A percentile compares a stretch with the other conserved stretches of the same genome.
These are phyloP conservation scores for Sebastiscus tertius DNA, from an alignment of 2,797 vertebrate species.

Conservation along the genomic window DNA sequence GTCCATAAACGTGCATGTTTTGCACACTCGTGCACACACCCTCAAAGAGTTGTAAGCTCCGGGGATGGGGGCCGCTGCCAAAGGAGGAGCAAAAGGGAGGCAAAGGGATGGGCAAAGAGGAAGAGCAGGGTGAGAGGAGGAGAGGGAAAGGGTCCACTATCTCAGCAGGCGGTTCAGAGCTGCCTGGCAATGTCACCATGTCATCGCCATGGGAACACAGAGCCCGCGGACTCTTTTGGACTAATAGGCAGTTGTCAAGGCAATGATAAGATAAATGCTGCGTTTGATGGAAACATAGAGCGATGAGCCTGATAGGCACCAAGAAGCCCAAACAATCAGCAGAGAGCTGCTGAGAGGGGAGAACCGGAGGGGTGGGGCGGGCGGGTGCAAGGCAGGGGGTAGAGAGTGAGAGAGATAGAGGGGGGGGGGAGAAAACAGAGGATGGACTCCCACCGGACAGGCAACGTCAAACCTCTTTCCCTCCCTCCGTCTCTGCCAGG, in stretches of 20 bases:
- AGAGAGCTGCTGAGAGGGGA: slow-evolving; percentile 60
- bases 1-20: slow-evolving; percentile 10
- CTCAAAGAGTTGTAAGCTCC: slow-evolving; percentile 53
- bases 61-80: slow-evolving; percentile 37
- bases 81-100: slow-evolving; percentile 37
- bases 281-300: slow-evolving; percentile 82
- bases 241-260: slow-evolving; percentile 85
- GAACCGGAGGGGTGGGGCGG: slow-evolving; percentile 2
- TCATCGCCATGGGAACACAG: slow-evolving; percentile 79
- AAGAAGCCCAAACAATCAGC: slow-evolving; percentile 77
- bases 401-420: slow-evolving; percentile 4
- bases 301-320: slow-evolving; percentile 75
- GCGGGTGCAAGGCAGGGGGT: slow-evolving; percentile 27
- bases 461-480: slow-evolving; percentile 62
- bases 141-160: slow-evolving; percentile 57
- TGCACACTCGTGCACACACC: not conserved
- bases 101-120: slow-evolving; percentile 40
- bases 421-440: slow-evolving; percentile 38
- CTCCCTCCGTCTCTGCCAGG: slow-evolving; percentile 33
- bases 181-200: slow-evolving; percentile 81
- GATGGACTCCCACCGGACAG: slow-evolving; percentile 58
- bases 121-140: slow-evolving; percentile 47
- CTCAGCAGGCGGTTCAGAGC: slow-evolving; percentile 70
- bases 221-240: slow-evolving; percentile 72
- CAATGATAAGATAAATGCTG: slow-evolving; percentile 84